These are phyloP conservation scores for Camponotus vicinus DNA, from an alignment of 1,140 invertebrate genomes.

Conservation along the genomic window DNA sequence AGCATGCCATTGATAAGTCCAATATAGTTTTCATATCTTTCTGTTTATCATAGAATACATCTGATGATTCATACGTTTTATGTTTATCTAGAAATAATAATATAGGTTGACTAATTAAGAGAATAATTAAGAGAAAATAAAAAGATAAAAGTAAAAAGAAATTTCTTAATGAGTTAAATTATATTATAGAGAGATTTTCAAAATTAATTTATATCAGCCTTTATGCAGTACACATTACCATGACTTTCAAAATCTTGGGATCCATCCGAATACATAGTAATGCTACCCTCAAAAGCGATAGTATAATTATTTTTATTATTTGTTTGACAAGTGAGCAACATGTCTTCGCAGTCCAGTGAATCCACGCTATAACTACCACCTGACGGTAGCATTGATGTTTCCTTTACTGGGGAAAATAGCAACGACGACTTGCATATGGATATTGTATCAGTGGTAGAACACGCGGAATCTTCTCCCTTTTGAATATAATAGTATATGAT, in stretches of 20 bases:
- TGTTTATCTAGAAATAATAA: conserved; percentile 80
- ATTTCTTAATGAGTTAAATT: not conserved
- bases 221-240: conserved; percentile 82
- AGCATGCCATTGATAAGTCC: conserved; percentile 93
- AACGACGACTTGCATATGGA: conserved; percentile 96
- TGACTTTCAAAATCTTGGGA: conserved; percentile 90
- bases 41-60: conserved; percentile 80
- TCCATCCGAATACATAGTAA: conserved; percentile 94
- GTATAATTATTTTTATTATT: conserved; percentile 97
- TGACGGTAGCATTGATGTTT: conserved; percentile 89
- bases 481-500: conserved; percentile 61
- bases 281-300: conserved; percentile 96
- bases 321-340: conserved; percentile 95
- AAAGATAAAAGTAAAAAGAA: not conserved
- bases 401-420: conserved; percentile 96
- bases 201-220: conserved; percentile 22
- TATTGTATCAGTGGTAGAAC: conserved; percentile 91
- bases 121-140: not conserved
- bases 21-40: conserved; percentile 84
- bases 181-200: conserved; percentile 1
- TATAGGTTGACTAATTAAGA: not conserved
- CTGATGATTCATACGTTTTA: conserved; percentile 79
- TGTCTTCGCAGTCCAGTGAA: conserved; percentile 96
- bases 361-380: conserved; percentile 94
- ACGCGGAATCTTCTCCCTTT: conserved; percentile 91